A percentile compares a stretch with the other conserved stretches of the same genome.
These are phyloP conservation scores for Heteromurus nitidus DNA, from an alignment of 2,888 invertebrate genomes.

Conservation along the genomic window DNA sequence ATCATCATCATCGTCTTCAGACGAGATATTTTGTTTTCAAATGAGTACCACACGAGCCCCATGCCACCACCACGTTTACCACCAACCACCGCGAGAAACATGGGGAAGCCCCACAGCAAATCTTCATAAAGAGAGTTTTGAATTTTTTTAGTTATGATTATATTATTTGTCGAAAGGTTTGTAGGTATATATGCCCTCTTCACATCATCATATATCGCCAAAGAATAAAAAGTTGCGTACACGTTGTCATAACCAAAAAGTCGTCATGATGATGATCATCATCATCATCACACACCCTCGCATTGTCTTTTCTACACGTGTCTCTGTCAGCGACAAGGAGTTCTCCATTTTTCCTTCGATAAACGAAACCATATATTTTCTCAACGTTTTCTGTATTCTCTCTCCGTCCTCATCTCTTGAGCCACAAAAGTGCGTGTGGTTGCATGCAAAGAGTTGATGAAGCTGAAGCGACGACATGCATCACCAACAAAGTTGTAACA, in stretches of 20 bases:
- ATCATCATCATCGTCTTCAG: background rate
- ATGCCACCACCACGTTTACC: constrained; percentile 2
- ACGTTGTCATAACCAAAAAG: no score
- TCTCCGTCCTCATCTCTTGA: background rate
- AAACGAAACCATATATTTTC: constrained; percentile 12
- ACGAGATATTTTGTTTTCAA: constrained; percentile 6
- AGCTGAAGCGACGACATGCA: background rate
- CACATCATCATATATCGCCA: constrained; percentile 18
- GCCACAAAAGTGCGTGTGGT: constrained; percentile 4
- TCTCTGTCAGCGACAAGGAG: constrained; percentile 41
- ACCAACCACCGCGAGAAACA: background rate
- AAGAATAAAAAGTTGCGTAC: no score
- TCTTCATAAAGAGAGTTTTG: constrained; percentile 18
- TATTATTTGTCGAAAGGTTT: constrained; percentile 62
- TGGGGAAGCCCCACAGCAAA: constrained; percentile 55
- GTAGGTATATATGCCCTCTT: constrained; percentile 61
- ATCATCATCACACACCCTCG: constrained; percentile 46
- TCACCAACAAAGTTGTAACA: background rate
- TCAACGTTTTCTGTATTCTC: constrained; percentile 1
- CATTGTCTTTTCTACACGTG: constrained; percentile 58
- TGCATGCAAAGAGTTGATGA: no score
- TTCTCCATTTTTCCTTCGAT: constrained; percentile 39
- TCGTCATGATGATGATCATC: no score
- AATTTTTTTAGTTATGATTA: constrained; percentile 53
- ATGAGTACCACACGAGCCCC: background rate